Evolutionary conservation across 2,797 vertebrate species (phyloP), one percentile per base, ranked within the genome.

Genomic region (Otus scops): DNA sequence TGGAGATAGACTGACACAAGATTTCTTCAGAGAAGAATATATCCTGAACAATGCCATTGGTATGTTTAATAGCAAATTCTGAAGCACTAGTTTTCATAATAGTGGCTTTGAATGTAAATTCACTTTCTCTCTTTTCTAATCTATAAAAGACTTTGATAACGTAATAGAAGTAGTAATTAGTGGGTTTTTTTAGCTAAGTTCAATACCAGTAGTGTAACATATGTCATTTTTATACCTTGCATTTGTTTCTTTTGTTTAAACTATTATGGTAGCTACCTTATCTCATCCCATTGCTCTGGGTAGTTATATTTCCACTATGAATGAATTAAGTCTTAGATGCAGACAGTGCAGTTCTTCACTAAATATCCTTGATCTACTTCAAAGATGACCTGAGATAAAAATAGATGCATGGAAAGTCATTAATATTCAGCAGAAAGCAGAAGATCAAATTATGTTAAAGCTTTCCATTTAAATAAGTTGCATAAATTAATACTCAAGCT

Each of bases 21-120:
- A 98, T 93, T 99, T 99, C 63, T 99, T 99, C 98, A 98, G 97
- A 93, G 98, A 98, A 94, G 99, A 99, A 93, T 99, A 99, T 64
- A 96, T 77, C 1, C 97, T 99, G 88, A 99, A 99, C 97, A 98
- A 98, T 79, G 96, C 98, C 3, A 97, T 99, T 75, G 99, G 99
- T 99, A 97, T 30, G 98, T 97, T 39, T 81, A 27, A 51, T 47
- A 79, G 38, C 39, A 41, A 45, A 48, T 95, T 93, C 54, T 68
- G 65, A 86, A 93, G 38, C 23, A 19, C 11, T 85, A 7, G 3
- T 56, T 93, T 63, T 67, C 21, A 6, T 90, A 87, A 63, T 43
- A 47, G 5, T 39, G 28, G 4, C 50, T 88, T 93, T 30, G 36
- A 90, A 71, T 69, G 32, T 65, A 71, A 84, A 78, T 80, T 51